Evolutionary conservation across 2,113 vertebrate genomes (phyloP).

Genomic region (Microcebus ravelobensis): DNA sequence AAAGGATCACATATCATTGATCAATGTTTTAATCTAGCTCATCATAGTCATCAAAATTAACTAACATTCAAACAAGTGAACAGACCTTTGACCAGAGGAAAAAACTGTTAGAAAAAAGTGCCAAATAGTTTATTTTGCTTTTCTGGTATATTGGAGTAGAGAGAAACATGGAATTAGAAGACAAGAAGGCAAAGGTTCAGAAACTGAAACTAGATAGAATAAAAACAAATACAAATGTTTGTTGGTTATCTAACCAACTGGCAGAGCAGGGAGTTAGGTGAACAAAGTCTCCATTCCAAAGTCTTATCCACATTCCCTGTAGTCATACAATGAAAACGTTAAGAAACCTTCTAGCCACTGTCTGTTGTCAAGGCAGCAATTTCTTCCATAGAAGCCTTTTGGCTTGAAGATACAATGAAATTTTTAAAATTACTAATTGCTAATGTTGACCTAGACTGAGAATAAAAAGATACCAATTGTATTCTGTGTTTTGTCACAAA

Average conservation of each 20-base stretch:
- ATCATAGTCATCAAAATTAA: constrained; percentile 6
- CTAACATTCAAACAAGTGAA: background rate
- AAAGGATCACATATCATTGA: background rate
- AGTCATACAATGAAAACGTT: background rate
- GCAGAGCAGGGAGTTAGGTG: too few relatives aligned
- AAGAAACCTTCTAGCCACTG: rapidly evolving
- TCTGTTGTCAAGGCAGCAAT: background rate
- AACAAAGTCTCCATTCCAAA: background rate
- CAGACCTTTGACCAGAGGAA: background rate
- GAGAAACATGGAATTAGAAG: background rate
- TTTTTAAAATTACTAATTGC: background rate
- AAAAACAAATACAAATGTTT: background rate
- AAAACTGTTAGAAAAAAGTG: background rate
- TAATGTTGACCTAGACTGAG: background rate
- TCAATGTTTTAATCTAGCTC: background rate
- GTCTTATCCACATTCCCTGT: background rate
- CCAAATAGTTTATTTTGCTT: background rate
- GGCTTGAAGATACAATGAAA: background rate
- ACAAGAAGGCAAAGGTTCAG: background rate
- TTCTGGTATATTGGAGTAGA: background rate
- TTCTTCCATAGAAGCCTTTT: background rate
- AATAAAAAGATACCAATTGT: background rate
- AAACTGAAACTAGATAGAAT: background rate
- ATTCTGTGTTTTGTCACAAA: background rate
- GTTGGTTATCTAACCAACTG: background rate